phyloP scores from a whole-genome alignment of 2,888 invertebrate genomes.

The Yponomeuta evonymella region DNA sequence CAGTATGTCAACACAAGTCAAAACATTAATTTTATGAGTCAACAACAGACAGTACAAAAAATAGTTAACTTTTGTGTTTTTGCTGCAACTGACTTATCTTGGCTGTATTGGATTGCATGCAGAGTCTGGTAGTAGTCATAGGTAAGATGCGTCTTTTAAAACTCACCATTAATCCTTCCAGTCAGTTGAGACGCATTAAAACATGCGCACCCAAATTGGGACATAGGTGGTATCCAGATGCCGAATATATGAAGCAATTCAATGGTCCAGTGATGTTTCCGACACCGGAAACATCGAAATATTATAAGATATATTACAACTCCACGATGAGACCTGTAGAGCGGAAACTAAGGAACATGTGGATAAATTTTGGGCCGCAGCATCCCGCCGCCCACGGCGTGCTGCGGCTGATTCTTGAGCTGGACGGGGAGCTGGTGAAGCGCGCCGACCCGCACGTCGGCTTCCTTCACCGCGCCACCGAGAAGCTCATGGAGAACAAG shows the following conservation, averaged over 20 bases:
- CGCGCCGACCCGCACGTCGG: constrained; percentile 91
- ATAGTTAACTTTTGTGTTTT: no score
- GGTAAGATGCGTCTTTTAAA: neutral
- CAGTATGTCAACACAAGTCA: no score
- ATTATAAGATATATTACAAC: constrained; percentile 49
- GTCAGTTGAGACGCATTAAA: constrained; percentile 32
- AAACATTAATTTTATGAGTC: no score
- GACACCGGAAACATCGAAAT: constrained; percentile 55
- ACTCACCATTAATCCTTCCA: neutral
- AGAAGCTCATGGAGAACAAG: constrained; percentile 93
- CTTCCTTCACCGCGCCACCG: constrained; percentile 90
- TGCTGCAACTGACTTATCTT: no score
- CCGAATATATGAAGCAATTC: constrained; percentile 73
- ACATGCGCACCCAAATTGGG: constrained; percentile 32
- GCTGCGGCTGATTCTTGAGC: constrained; percentile 83
- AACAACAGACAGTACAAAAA: no score
- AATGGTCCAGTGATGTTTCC: constrained; percentile 76
- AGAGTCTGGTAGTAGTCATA: no score
- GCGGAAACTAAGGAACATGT: constrained; percentile 78
- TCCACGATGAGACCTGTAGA: constrained; percentile 63
- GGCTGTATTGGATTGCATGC: no score
- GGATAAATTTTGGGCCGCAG: constrained; percentile 91
- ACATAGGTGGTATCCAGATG: constrained; percentile 80
- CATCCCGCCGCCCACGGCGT: constrained; percentile 96
- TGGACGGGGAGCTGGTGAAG: constrained; percentile 89